Base-by-base conservation (phyloP, 2,797 vertebrate genomes). In the Rousettus madagascariensis region DNA sequence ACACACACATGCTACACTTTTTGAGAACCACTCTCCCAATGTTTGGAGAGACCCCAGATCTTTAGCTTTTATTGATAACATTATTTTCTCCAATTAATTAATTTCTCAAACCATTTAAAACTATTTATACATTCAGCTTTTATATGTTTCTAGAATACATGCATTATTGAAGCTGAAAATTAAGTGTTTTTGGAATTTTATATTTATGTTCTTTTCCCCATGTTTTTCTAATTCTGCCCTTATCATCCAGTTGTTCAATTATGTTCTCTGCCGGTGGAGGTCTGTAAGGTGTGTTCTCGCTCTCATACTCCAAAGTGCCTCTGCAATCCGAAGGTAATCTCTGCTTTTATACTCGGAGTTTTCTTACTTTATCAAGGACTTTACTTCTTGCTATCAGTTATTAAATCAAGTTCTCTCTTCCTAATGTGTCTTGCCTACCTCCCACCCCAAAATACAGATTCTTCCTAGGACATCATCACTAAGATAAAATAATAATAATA, bases 121-220 rank as follows among this genome's bases (percentile, higher is more conserved):
- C 4, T 95, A 79, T 79, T 61, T 41, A 8, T 59, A 66, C 26
- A 1, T 43, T 89, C 20, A 63, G 24, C 4, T 41, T 17, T 78
- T 55, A 78, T 61, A 53, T 3, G 15, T 63, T 65, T 2, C 15
- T 28, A 38, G 28, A 46, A 86, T 41, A 26, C 13, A 74, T 41
- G 8, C 7, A 6, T 65, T 28, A 92, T 49, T 3, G 33, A 71
- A 66, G 26, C 6, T 71, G 41, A 79, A 59, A 90, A 15, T 33
- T 7, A 19, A 53, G 78, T 46, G 71, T 17, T n/a, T n/a, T 33
- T 46, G 17, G 63, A 53, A 55, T 22, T 85, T 90, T 61, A 55
- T 22, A n/a, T 43, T 55, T n/a, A 38, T 55, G 0, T 28, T 5
- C 9, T 17, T 17, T 19, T 3, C 28, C 1, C 0, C 15, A 7